Conservation (phyloP, 2,888 invertebrate species). For the Hyposoter didymator region DNA sequence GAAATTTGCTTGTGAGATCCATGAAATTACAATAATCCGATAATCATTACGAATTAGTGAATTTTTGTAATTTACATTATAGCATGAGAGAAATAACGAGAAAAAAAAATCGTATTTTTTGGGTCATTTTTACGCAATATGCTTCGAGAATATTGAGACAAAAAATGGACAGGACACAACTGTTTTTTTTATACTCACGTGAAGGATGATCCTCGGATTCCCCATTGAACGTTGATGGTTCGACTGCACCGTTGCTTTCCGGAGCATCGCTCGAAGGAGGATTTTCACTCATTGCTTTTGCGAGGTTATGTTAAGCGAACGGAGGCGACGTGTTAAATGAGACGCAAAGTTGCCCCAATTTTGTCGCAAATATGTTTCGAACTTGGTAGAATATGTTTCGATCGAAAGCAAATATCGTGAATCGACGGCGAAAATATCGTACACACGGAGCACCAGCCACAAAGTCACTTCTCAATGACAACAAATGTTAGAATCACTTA, state of each 20-base stretch:
- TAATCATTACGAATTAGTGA: background rate
- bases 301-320: constrained; percentile 16
- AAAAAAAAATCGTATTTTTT: background rate
- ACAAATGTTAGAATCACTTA: background rate
- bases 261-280: constrained; percentile 71
- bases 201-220: constrained; percentile 77
- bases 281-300: constrained; percentile 74
- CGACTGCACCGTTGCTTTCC: constrained; percentile 76
- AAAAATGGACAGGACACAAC: background rate
- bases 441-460: background rate
- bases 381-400: background rate
- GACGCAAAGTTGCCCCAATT: background rate
- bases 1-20: background rate
- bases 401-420: background rate
- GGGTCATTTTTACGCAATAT: background rate
- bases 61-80: background rate
- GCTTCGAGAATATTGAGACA: background rate
- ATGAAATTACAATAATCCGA: background rate
- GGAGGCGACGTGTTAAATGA: background rate
- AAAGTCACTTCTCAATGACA: background rate
- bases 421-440: background rate
- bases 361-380: background rate
- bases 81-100: background rate
- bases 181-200: constrained; percentile 69
- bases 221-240: constrained; percentile 77